These are phyloP conservation scores for Cyclura pinguis DNA, from an alignment of 2,797 vertebrate genomes.

Conservation along the genomic window DNA sequence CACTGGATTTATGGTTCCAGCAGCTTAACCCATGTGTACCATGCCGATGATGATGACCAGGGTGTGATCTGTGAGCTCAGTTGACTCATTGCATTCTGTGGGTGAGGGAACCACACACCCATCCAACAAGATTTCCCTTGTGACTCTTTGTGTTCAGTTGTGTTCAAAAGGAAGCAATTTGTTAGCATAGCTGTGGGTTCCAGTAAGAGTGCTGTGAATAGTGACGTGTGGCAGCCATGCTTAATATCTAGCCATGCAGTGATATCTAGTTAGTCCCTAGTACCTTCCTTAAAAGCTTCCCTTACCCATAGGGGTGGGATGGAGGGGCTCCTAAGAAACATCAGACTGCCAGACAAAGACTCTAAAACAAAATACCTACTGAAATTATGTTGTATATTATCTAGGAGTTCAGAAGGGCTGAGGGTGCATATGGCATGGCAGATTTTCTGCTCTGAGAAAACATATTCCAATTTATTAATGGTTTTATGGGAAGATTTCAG, in stretches of 20 bases:
- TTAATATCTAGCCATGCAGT: too few species aligned
- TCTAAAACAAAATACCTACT: too few species aligned
- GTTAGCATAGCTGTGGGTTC: background rate
- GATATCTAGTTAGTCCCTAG: background rate
- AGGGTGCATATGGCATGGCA: background rate
- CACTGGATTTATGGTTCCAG: background rate
- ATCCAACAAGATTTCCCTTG: background rate
- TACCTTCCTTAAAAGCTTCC: background rate
- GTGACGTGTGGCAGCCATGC: too few species aligned
- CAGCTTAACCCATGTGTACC: background rate
- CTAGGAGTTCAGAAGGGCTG: background rate
- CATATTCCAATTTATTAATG: background rate
- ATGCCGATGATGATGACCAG: slow-evolving; percentile 48
- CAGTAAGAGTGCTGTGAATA: background rate
- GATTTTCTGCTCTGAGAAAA: background rate
- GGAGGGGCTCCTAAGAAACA: background rate
- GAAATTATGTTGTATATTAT: background rate
- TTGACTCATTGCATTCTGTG: slow-evolving; percentile 5
- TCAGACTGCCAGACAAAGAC: background rate
- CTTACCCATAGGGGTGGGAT: background rate
- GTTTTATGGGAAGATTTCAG: background rate
- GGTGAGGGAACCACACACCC: slow-evolving; percentile 16
- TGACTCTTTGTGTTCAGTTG: fast-evolving
- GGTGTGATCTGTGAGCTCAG: slow-evolving; percentile 28
- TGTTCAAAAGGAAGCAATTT: slow-evolving; percentile 20